A percentile compares a stretch with the other conserved stretches of the same genome.
phyloP scores from a whole-genome alignment of 2,888 invertebrate genomes.

The Polymixis lichenea region DNA sequence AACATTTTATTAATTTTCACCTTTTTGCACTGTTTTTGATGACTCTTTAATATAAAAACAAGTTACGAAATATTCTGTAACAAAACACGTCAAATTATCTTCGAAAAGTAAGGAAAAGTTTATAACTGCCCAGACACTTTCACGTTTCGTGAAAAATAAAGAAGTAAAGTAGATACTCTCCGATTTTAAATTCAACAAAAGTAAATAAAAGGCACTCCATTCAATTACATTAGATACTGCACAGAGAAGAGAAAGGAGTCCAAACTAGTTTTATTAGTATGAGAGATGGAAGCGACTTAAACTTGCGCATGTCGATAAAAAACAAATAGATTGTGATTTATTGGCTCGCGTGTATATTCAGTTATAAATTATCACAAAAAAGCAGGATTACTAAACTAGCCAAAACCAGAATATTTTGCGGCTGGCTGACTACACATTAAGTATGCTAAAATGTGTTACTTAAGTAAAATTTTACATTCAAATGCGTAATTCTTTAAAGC shows the following conservation, averaged over 20 bases:
- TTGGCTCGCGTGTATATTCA: neutral
- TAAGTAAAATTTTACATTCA: slow-evolving; percentile 1
- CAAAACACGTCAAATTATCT: neutral
- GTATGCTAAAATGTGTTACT: slow-evolving; percentile 7
- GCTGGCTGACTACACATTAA: neutral
- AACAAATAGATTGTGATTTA: neutral
- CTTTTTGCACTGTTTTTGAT: neutral
- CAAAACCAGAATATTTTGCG: neutral
- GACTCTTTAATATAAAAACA: neutral
- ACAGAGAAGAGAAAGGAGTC: slow-evolving; percentile 49
- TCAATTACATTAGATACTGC: slow-evolving; percentile 22
- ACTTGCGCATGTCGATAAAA: slow-evolving; percentile 41
- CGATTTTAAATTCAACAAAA: neutral
- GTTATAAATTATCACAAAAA: neutral
- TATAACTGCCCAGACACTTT: neutral
- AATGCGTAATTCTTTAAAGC: neutral
- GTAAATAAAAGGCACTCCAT: slow-evolving; percentile 3
- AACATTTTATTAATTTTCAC: neutral
- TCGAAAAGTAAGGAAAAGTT: neutral
- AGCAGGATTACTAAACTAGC: neutral
- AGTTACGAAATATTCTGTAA: neutral
- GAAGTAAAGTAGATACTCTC: neutral
- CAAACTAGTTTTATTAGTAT: slow-evolving; percentile 52
- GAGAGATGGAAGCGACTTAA: slow-evolving; percentile 37
- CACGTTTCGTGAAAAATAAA: neutral